Evolutionary conservation across 1,140 invertebrate species (phyloP), one percentile per base, ranked within the genome.

Genomic region (Gryon sp.): DNA sequence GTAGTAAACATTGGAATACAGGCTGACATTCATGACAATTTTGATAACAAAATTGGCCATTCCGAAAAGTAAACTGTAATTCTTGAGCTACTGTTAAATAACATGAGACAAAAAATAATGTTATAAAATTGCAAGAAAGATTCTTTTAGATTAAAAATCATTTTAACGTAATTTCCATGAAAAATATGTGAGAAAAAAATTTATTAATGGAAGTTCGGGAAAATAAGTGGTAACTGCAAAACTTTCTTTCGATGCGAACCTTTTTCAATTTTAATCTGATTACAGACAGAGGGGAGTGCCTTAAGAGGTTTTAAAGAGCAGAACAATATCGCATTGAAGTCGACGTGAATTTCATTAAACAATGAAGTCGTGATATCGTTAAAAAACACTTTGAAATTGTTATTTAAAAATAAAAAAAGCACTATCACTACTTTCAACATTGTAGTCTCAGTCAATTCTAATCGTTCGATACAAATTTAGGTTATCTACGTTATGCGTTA

Each of bases 241-340:
- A 68, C 36, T 62, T 73, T 59, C 7, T n/a, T 0, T 6, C 11
- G 20, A 12, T 8, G 41, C 12, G 24, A 68, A 62, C 68, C 62
- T 68, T 75, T 65, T 68, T 32, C 40, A 62, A 66, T 75, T 68
- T 46, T 53, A 68, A 68, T 68, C 62, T 38, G 55, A 75, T 68
- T 75, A 68, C 26, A 11, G 43, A 26, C 46, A 12, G 32, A 28
- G 22, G 18, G 15, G 38, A 65, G 41, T 28, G 45, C 43, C 65
- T 62, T 45, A 53, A 62, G 38, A 40, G 34, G 62, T 53, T 66
- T 15, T 28, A 63, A 66, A 24, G 43, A 66, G 41, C 41, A 9
- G 36, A 16, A 60, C 59, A 60, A 65, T 73, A 65, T 65, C 43
- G 50, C 43, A 19, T 40, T 57, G 24, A 38, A 60, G 45, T 19